Percentiles rank a stretch among this genome's conserved stretches.
phyloP scores from a whole-genome alignment of 2,113 vertebrate species.

The Tichodroma muraria region DNA sequence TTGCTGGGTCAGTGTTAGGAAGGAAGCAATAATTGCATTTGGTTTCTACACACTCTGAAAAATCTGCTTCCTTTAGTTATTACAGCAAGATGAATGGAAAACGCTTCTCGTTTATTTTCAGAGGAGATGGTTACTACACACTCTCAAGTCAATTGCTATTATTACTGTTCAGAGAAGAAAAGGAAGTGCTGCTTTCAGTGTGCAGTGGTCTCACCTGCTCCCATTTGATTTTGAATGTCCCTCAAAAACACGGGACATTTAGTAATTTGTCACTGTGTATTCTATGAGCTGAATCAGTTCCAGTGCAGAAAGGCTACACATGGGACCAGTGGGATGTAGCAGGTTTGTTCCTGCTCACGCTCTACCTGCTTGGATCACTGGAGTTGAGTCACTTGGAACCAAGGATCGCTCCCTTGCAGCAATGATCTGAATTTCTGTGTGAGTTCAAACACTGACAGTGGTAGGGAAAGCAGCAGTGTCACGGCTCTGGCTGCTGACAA shows the following conservation, averaged over 20 bases:
- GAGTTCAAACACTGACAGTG: not conserved
- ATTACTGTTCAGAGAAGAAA: not conserved
- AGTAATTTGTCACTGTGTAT: not conserved
- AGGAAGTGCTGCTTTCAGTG: not conserved
- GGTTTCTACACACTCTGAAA: not conserved
- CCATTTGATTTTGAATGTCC: not conserved
- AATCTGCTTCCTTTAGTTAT: not conserved
- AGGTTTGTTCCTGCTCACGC: not conserved
- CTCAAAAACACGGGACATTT: not conserved
- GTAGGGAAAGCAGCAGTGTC: not conserved
- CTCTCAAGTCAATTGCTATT: not conserved
- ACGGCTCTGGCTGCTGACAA: not conserved
- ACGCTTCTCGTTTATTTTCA: not conserved
- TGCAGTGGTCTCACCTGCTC: not conserved
- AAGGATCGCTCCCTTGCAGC: accelerated
- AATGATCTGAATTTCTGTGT: not conserved
- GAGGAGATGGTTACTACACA: not conserved
- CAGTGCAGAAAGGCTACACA: no score
- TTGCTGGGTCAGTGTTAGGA: not conserved
- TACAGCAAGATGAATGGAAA: not conserved
- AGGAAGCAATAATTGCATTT: not conserved
- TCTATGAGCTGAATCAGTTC: not conserved
- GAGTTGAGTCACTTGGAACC: not conserved
- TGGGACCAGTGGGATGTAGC: not conserved
- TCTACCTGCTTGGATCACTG: not conserved